These are phyloP conservation scores for Ceuthmochares aereus DNA, from an alignment of 2,113 vertebrate genomes.

Conservation along the genomic window DNA sequence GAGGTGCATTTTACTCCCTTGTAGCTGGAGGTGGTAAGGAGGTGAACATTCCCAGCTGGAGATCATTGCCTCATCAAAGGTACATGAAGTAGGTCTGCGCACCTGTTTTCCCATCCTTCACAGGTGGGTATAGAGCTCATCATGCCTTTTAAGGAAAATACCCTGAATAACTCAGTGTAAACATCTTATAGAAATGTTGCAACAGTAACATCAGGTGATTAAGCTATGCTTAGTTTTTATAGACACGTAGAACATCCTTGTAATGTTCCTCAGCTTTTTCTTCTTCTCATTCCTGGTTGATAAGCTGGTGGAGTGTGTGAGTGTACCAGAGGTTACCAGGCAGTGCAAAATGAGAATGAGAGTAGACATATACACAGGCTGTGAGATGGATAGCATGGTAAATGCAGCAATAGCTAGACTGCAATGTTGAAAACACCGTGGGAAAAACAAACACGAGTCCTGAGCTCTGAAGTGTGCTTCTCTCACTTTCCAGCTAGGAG, in stretches of 20 bases:
- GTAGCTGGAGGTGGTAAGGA: background rate
- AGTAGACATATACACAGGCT: accelerated
- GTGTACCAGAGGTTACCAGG: background rate
- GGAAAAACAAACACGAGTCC: background rate
- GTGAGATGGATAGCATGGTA: background rate
- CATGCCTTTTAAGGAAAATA: background rate
- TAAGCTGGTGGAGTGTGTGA: background rate
- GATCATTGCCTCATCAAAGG: background rate
- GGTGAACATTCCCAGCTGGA: background rate
- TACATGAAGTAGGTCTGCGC: background rate
- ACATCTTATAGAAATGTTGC: background rate
- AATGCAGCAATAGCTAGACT: background rate
- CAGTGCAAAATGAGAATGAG: background rate
- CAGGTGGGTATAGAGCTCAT: background rate
- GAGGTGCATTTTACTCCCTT: accelerated
- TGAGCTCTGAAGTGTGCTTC: background rate
- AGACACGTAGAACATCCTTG: background rate
- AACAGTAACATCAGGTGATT: background rate
- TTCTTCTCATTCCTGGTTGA: background rate
- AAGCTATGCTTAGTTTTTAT: background rate
- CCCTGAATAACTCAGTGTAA: background rate
- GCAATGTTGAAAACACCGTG: background rate
- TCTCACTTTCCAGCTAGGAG: background rate
- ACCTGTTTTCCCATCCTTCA: background rate
- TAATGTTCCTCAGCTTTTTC: background rate